Evolutionary conservation across 2,888 invertebrate genomes (phyloP), one percentile per base, ranked within the genome.

Genomic region (Baronia brevicornis): DNA sequence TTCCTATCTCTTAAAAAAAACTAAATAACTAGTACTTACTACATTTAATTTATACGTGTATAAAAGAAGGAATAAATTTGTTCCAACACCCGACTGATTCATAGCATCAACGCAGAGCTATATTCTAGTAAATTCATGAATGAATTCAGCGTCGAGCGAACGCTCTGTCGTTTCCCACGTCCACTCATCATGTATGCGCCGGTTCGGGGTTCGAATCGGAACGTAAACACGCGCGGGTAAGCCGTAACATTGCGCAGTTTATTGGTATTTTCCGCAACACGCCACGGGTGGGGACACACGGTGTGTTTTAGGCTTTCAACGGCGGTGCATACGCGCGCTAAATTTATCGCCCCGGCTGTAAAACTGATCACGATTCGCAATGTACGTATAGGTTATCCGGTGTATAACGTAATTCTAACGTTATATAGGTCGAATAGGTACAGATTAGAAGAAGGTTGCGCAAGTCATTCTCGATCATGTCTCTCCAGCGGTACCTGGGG

Each of bases 151-250:
- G 19, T 10, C 4, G 20, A 10, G 21, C 6, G 26, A 13, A 28
- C 35, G 19, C 17, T 12, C 27, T 15, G 17, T 10, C 20, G 38
- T 48, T 68, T 69, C 65, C 62, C 68, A 67, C 63, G 52, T 51
- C 47, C 33, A 40, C 56, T 67, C 67, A 70, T 71, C 58, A 52
- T 55, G 52, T 68, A 70, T 70, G 69, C 66, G 51, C 44, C 48
- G 38, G 49, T 51, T 53, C 57, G 63, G 60, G 64, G 63, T 59
- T 65, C 59, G 57, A 60, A 48, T 37, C 36, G 43, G 40, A 32
- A 44, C 52, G 53, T 59, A 60, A 64, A 63, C 65, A 60, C 49
- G 60, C 45, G 46, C 48, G 40, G 43, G 46, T 57, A 60, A 62
- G 58, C 60, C 56, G 49, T 50, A 49, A 57, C 55, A 54, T 46